Conservation (phyloP, 2,888 invertebrate species). For the Macaria liturata region DNA sequence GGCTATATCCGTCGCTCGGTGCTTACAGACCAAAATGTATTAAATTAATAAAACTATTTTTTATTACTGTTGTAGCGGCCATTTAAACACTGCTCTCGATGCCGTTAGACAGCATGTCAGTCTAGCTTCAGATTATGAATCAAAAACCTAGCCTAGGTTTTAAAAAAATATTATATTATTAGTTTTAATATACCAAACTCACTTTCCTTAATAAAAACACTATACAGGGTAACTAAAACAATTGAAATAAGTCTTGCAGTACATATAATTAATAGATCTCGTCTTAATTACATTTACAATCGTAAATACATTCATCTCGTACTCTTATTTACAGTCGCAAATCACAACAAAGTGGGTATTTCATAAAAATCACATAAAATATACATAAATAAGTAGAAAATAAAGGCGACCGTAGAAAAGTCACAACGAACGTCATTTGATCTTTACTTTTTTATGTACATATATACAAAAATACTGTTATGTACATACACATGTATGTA, state of each 20-base stretch:
- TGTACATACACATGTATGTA: constrained; percentile 26
- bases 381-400: constrained; percentile 44
- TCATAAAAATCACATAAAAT: constrained; percentile 58
- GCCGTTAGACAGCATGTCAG: too few relatives aligned
- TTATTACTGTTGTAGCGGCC: too few relatives aligned
- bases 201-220: too few relatives aligned
- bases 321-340: constrained; percentile 65
- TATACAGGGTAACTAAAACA: constrained; percentile 26
- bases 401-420: constrained; percentile 23
- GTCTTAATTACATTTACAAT: constrained; percentile 70
- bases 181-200: too few relatives aligned
- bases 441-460: constrained; percentile 43
- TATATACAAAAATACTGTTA: constrained; percentile 19
- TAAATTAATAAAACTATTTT: too few relatives aligned
- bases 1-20: too few relatives aligned
- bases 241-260: constrained; percentile 53
- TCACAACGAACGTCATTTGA: constrained; percentile 40
- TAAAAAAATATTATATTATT: too few relatives aligned
- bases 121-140: too few relatives aligned
- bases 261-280: constrained; percentile 76
- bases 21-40: too few relatives aligned
- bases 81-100: too few relatives aligned
- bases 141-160: too few relatives aligned
- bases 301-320: constrained; percentile 57
- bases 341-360: constrained; percentile 52